phyloP scores from a whole-genome alignment of 2,113 vertebrate genomes.

The Notothenia rossii region DNA sequence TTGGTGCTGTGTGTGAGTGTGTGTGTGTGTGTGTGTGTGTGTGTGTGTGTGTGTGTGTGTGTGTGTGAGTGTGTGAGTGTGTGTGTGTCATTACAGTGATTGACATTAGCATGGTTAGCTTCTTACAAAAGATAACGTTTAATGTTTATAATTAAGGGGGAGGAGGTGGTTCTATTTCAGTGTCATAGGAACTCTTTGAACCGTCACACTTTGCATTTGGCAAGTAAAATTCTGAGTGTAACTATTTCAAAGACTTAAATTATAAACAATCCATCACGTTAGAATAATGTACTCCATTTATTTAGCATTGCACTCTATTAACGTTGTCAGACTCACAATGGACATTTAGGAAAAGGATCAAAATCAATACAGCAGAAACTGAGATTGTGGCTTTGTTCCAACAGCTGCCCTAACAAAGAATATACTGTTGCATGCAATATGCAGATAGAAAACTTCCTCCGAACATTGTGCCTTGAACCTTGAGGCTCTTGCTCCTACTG shows the following conservation, averaged over 20 bases:
- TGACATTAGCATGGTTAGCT: slow-evolving; percentile 67
- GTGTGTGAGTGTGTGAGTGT: too few species aligned
- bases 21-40: too few species aligned
- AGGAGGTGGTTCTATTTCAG: neutral
- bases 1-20: slow-evolving; percentile 34
- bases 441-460: too few species aligned
- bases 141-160: neutral
- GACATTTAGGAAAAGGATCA: neutral
- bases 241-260: neutral
- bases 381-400: too few species aligned
- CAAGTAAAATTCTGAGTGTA: neutral
- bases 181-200: neutral
- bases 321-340: too few species aligned
- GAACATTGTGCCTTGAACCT: too few species aligned
- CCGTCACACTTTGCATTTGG: neutral
- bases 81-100: slow-evolving; percentile 1
- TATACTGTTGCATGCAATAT: too few species aligned
- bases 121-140: slow-evolving; percentile 25
- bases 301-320: neutral
- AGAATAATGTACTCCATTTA: neutral
- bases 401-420: too few species aligned
- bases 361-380: neutral
- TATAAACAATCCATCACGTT: neutral
- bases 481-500: too few species aligned
- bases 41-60: too few species aligned